phyloP scores from a whole-genome alignment of 2,888 invertebrate species.

The Tetragnatha montana region DNA sequence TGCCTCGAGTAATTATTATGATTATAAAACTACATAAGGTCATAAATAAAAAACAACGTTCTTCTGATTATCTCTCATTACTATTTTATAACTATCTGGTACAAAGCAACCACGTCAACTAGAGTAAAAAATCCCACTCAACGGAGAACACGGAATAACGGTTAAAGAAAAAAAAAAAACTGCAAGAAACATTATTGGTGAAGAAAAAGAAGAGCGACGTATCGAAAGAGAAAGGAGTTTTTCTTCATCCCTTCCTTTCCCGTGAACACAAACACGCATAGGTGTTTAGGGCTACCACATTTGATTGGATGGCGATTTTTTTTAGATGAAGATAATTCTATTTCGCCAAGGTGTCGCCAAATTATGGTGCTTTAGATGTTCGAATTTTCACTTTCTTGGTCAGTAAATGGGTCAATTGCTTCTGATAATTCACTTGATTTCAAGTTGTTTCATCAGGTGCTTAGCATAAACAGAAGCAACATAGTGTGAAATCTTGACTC shows the following conservation, averaged over 20 bases:
- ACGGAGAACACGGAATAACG: background rate
- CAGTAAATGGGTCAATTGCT: slow-evolving; percentile 2
- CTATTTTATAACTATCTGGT: too few species aligned
- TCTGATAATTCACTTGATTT: slow-evolving; percentile 16
- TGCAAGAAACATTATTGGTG: background rate
- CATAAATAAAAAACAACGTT: too few species aligned
- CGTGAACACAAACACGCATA: background rate
- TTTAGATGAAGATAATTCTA: background rate
- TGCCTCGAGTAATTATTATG: too few species aligned
- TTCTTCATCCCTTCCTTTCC: background rate
- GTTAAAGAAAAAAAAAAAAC: background rate
- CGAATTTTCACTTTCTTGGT: background rate
- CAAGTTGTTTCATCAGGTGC: slow-evolving; percentile 7
- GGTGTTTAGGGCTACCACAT: slow-evolving; percentile 31
- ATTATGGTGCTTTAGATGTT: background rate
- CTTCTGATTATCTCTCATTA: too few species aligned
- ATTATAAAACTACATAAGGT: too few species aligned
- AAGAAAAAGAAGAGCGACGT: background rate
- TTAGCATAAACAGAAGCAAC: background rate
- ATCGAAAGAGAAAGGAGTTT: slow-evolving; percentile 7
- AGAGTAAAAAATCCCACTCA: too few species aligned
- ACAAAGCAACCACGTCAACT: too few species aligned
- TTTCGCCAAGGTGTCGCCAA: slow-evolving; percentile 18
- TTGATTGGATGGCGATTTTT: background rate
- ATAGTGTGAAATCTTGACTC: too few species aligned